Conservation (phyloP, 2,888 invertebrate genomes). For the Lucinisca nassula region DNA sequence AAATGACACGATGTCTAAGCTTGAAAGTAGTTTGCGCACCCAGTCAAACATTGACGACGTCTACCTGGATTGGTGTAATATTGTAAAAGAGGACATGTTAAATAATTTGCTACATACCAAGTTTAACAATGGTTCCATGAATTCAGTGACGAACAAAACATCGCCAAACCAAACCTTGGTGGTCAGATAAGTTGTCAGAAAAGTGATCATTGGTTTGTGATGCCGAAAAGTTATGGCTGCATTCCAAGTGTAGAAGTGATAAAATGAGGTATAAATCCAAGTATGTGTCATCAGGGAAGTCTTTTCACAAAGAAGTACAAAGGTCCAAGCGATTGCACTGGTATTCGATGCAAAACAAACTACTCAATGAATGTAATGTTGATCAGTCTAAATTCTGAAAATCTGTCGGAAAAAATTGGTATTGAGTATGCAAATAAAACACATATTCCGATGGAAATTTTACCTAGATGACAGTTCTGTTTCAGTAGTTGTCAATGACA, state of each 20-base stretch:
- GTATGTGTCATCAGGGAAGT: not conserved
- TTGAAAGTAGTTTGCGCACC: slow-evolving; percentile 18
- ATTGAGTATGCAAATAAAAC: slow-evolving; percentile 8
- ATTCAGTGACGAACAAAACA: not conserved
- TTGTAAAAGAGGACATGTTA: slow-evolving; percentile 28
- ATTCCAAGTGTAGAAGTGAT: not conserved
- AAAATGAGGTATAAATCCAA: not conserved
- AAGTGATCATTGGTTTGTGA: not conserved
- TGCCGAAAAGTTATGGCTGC: slow-evolving; percentile 1
- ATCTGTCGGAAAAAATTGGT: slow-evolving; percentile 14
- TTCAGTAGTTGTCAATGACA: not conserved
- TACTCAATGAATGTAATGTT: not conserved
- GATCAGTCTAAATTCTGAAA: slow-evolving; percentile 10
- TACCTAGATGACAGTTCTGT: not conserved
- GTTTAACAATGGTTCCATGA: not conserved
- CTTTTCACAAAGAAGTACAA: slow-evolving; percentile 6
- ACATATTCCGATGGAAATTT: slow-evolving; percentile 6
- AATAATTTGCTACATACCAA: not conserved
- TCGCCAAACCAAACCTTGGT: slow-evolving; percentile 1
- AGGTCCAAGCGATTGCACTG: not conserved
- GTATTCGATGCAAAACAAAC: not conserved
- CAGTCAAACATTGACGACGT: slow-evolving; percentile 30
- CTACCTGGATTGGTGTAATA: slow-evolving; percentile 27
- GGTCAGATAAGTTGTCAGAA: not conserved
- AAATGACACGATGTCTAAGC: slow-evolving; percentile 6